Base-by-base conservation (phyloP, 2,113 vertebrate genomes). In the Thryonomys swinderianus region DNA sequence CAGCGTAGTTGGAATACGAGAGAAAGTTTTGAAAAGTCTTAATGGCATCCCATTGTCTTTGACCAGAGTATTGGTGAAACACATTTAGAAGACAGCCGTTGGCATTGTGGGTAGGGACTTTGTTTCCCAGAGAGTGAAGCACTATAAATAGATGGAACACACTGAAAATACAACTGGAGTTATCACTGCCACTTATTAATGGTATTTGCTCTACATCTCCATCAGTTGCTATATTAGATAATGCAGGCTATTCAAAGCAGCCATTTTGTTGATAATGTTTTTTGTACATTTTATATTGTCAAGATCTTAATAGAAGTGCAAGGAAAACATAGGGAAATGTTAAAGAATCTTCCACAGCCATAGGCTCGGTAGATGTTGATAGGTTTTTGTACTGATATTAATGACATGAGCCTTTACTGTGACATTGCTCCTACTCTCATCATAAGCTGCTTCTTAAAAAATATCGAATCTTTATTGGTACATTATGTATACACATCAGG, bases 11-110 rank as follows among this genome's bases (percentile, higher is more conserved):
- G 32, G 57, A 73, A 53, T 48, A 79, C n/a, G 90, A 48, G 79
- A 86, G 57, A 30, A 27, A 14, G 78, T 92, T 57, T 53, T 67
- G 61, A 34, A 11, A 90, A 89, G 18, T 82, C 25, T 74, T 27
- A 55, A 86, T 34, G 79, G 30, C n/a, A 69, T 88, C 83, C 79
- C 51, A 34, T 89, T 42, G 30, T 88, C 40, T 89, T 79, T 73
- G 30, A 79, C n/a, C 34, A 17, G 59, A 64, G 17, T 96, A 14
- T 92, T 48, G 90, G 87, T 55, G 95, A 13, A 42, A 88, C 8
- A 66, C 12, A 71, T 88, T 88, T 4, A 88, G 53, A 82, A 90
- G 83, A 81, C 23, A 73, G 53, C 81, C 85, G 62, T 90, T 96
- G 9, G 9, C 91, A 0, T 59, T 93, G 45, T 10, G 5, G 53